Percentiles rank a stretch among this genome's conserved stretches.
phyloP scores from a whole-genome alignment of 2,113 vertebrate species.

The Nyctereutes procyonoides region DNA sequence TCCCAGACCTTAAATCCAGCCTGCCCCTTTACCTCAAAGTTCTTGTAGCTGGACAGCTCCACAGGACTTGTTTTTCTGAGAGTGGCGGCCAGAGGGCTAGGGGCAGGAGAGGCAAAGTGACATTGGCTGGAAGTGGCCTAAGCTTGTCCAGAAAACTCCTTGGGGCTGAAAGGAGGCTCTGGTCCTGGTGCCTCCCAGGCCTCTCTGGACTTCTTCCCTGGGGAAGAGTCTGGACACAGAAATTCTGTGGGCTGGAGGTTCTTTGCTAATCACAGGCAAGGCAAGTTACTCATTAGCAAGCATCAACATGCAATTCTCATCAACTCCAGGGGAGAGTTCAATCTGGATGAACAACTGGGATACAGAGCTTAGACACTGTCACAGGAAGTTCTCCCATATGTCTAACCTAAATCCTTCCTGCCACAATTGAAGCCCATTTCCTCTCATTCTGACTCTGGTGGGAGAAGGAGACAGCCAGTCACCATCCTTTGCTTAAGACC shows the following conservation, averaged over 20 bases:
- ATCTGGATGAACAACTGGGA: conserved; percentile 59
- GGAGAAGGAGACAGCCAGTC: conserved; percentile 20
- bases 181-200: background rate
- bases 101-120: background rate
- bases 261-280: conserved; percentile 33
- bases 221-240: background rate
- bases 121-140: background rate
- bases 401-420: conserved; percentile 82
- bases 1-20: background rate
- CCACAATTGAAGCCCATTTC: conserved; percentile 64
- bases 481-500: conserved; percentile 57
- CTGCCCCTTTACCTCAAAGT: background rate
- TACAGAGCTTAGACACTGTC: conserved; percentile 56
- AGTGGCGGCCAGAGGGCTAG: background rate
- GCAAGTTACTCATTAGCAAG: conserved; percentile 75
- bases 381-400: conserved; percentile 76
- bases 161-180: background rate
- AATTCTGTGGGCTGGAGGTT: background rate
- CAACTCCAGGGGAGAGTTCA: conserved; percentile 73
- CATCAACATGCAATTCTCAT: conserved; percentile 62
- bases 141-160: background rate
- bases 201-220: conserved; percentile 25
- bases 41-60: conserved; percentile 44
- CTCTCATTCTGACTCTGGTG: conserved; percentile 67
- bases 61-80: background rate